These are phyloP conservation scores for Onychorhynchus coronatus DNA, from an alignment of 2,113 vertebrate species.

Conservation along the genomic window DNA sequence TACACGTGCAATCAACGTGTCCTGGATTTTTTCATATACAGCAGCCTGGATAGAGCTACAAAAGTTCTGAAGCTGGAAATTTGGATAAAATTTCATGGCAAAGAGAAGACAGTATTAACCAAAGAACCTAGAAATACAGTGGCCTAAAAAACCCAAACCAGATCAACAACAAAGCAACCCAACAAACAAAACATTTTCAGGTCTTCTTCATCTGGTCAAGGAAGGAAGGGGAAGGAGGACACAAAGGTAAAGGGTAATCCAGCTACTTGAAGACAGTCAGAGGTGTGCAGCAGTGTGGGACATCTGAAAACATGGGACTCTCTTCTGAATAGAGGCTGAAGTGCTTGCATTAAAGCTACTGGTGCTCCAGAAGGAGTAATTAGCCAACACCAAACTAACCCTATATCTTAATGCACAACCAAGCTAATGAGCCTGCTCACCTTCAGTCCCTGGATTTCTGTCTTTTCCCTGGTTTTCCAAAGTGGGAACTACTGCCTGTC, in stretches of 20 bases:
- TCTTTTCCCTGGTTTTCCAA: neutral
- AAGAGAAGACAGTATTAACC: neutral
- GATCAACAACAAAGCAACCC: neutral
- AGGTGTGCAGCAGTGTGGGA: neutral
- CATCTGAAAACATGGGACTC: neutral
- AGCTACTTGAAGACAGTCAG: neutral
- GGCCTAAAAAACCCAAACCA: neutral
- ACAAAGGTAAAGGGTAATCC: neutral
- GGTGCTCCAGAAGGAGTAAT: neutral
- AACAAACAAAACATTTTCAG: neutral
- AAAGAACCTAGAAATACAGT: neutral
- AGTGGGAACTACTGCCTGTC: neutral
- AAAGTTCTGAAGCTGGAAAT: neutral
- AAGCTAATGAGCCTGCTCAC: neutral
- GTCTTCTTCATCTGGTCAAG: neutral
- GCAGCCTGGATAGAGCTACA: neutral
- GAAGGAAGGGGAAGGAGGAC: neutral
- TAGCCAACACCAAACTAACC: neutral
- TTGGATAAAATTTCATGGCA: neutral
- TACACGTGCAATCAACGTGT: neutral
- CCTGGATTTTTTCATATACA: neutral
- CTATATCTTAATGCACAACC: neutral
- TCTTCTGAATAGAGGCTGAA: neutral
- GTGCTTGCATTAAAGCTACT: neutral
- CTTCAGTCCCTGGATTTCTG: neutral